Evolutionary conservation across 2,888 invertebrate genomes (phyloP).

Genomic region (Ophioninae sp.): DNA sequence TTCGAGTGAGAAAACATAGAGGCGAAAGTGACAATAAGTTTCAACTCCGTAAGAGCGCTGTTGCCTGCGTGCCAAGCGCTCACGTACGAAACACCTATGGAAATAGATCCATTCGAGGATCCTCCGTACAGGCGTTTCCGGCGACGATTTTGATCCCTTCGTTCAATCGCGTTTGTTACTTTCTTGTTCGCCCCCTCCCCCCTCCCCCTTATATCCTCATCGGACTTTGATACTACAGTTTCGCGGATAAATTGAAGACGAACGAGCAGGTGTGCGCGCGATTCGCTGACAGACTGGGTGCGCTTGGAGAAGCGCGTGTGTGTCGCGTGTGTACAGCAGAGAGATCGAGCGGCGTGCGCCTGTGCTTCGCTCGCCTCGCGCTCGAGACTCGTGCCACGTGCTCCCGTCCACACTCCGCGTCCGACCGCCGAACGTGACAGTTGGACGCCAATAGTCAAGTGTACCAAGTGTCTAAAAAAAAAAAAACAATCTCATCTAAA

Average conservation of each 20-base stretch:
- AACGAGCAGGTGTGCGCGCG: neutral
- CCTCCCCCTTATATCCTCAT: neutral
- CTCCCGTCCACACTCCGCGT: constrained; percentile 34
- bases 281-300: neutral
- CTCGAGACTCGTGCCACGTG: constrained; percentile 45
- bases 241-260: neutral
- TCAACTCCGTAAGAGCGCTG: neutral
- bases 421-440: constrained; percentile 45
- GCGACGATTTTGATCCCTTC: constrained; percentile 68
- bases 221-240: neutral
- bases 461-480: constrained; percentile 10
- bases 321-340: constrained; percentile 18
- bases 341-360: constrained; percentile 31
- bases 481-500: neutral
- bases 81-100: constrained; percentile 72
- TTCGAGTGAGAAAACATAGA: neutral
- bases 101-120: constrained; percentile 78
- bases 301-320: neutral
- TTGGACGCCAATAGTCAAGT: constrained; percentile 19
- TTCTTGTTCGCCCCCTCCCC: neutral
- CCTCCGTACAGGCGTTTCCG: constrained; percentile 76
- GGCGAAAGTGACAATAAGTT: neutral
- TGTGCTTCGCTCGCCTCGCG: neutral
- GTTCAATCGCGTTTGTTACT: neutral
- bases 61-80: constrained; percentile 33